These are phyloP conservation scores for Triops longicaudatus DNA, from an alignment of 1,140 invertebrate species.

Conservation along the genomic window DNA sequence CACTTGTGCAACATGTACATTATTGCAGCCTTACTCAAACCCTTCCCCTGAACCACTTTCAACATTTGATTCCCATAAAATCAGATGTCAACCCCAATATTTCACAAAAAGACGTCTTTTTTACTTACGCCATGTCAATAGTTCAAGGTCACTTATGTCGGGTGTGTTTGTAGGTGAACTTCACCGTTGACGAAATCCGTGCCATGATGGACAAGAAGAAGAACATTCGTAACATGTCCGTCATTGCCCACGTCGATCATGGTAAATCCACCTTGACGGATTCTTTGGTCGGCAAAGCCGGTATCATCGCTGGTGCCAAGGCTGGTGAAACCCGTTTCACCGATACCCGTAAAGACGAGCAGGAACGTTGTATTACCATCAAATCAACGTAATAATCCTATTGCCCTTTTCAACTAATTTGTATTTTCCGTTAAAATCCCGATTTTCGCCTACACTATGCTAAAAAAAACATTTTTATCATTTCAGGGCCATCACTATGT, in stretches of 20 bases:
- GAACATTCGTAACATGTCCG: constrained; percentile 99
- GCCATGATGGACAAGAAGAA: constrained; percentile 98
- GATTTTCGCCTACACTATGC: too few species aligned
- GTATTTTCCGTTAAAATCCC: too few species aligned
- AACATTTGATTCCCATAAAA: too few species aligned
- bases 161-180: constrained; percentile 81
- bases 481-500: constrained; percentile 83
- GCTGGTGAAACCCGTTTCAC: constrained; percentile 99
- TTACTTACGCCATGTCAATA: too few species aligned
- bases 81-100: too few species aligned
- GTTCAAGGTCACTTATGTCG: not conserved
- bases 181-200: constrained; percentile 99
- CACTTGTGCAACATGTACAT: not conserved
- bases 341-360: constrained; percentile 98
- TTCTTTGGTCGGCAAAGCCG: constrained; percentile 97
- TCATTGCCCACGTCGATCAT: constrained; percentile 99
- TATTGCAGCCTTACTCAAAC: not conserved
- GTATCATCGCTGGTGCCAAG: constrained; percentile 97
- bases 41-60: not conserved
- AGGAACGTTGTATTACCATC: constrained; percentile 99
- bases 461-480: constrained; percentile 44
- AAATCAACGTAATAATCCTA: constrained; percentile 88
- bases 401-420: too few species aligned
- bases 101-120: too few species aligned
- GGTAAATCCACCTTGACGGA: constrained; percentile 99